Percentiles rank a stretch among this genome's conserved stretches.
These are phyloP conservation scores for Mobula birostris DNA, from an alignment of 2,113 vertebrate genomes.

Conservation along the genomic window DNA sequence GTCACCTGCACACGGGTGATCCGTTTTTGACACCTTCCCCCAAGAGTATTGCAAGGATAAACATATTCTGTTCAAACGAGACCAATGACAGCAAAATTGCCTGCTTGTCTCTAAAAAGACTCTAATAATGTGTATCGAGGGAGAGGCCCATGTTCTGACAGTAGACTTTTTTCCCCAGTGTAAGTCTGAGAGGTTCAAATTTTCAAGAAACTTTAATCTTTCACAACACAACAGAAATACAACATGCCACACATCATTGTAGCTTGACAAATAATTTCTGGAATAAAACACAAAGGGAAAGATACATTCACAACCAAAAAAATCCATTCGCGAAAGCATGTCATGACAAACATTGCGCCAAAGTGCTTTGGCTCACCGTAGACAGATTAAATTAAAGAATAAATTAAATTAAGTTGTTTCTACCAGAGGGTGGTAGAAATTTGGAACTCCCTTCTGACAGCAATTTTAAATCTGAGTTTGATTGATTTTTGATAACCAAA, in stretches of 20 bases:
- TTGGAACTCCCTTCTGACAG: no score
- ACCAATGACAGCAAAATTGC: constrained; percentile 88
- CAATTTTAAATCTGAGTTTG: no score
- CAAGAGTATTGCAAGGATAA: constrained; percentile 70
- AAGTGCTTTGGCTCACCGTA: neutral
- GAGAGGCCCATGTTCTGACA: constrained; percentile 74
- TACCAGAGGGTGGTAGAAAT: no score
- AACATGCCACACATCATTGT: neutral
- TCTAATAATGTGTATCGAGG: constrained; percentile 87
- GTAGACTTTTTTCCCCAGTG: constrained; percentile 65
- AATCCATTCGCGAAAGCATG: neutral
- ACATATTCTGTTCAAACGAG: constrained; percentile 87
- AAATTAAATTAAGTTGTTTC: no score
- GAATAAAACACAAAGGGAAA: constrained; percentile 8
- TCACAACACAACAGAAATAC: constrained; percentile 13
- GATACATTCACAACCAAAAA: neutral
- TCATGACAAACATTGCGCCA: neutral
- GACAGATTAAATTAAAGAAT: neutral
- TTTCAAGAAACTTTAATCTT: constrained; percentile 38
- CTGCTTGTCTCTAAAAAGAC: constrained; percentile 88
- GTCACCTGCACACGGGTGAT: constrained; percentile 73
- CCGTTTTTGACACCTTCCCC: constrained; percentile 70
- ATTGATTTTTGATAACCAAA: no score
- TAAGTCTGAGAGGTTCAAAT: constrained; percentile 44
- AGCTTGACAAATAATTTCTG: constrained; percentile 10